phyloP scores from a whole-genome alignment of 2,888 invertebrate genomes.

The Arctia plantaginis region DNA sequence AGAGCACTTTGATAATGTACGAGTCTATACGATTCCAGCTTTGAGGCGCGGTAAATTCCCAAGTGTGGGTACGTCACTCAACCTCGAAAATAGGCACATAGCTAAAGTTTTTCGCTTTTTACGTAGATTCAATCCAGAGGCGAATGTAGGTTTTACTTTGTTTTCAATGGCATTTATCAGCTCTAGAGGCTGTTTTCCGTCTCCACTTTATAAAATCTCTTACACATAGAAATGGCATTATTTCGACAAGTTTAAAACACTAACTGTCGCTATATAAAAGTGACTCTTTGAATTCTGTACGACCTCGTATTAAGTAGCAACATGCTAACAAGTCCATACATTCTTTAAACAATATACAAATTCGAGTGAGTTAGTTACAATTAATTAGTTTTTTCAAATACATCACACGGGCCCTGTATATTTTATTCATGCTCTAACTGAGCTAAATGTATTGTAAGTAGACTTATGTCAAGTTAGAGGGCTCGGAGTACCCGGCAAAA shows the following conservation, averaged over 20 bases:
- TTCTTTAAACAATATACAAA: neutral
- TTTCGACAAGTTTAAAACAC: neutral
- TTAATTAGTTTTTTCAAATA: too few relatives aligned
- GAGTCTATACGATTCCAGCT: slow-evolving; percentile 49
- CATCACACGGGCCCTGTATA: neutral
- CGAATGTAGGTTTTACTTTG: slow-evolving; percentile 6
- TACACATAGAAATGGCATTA: neutral
- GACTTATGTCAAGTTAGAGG: too few relatives aligned
- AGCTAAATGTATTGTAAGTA: too few relatives aligned
- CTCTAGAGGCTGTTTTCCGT: neutral
- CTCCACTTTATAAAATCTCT: neutral
- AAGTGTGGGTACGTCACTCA: slow-evolving; percentile 48
- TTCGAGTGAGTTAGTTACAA: too few relatives aligned
- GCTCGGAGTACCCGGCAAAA: too few relatives aligned
- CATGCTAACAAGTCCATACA: neutral
- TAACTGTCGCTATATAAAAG: neutral
- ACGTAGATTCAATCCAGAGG: neutral
- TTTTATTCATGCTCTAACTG: too few relatives aligned
- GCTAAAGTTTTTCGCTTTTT: slow-evolving; percentile 22
- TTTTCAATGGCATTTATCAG: neutral
- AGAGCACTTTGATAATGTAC: slow-evolving; percentile 40
- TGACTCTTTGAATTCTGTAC: neutral
- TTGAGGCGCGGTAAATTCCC: slow-evolving; percentile 43
- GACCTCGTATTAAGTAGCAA: neutral
- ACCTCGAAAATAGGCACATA: slow-evolving; percentile 35